Percentiles rank a stretch among this genome's conserved stretches.
Conservation (phyloP, 2,797 vertebrate genomes). For the Tadarida brasiliensis region DNA sequence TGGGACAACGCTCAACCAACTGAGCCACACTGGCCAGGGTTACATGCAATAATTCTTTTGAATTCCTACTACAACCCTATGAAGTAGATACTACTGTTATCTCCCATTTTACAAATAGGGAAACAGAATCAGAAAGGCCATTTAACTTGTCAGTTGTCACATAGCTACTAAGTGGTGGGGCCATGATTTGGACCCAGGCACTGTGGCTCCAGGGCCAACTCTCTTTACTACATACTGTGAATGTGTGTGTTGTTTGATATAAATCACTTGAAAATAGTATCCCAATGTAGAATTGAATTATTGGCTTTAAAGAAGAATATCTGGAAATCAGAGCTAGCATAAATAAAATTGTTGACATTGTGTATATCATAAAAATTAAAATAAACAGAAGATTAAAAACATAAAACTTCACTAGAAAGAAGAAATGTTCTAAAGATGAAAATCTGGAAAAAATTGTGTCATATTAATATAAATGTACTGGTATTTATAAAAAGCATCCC, state of each 20-base stretch:
- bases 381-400: constrained; percentile 61
- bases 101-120: constrained; percentile 10
- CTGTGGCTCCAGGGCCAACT: background rate
- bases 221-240: constrained; percentile 38
- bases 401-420: constrained; percentile 59
- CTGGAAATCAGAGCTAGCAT: constrained; percentile 35
- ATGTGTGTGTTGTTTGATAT: constrained; percentile 39
- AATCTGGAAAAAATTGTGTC: background rate
- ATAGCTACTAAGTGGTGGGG: background rate
- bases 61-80: constrained; percentile 8
- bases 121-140: constrained; percentile 9
- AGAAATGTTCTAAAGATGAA: constrained; percentile 52
- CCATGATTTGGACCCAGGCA: constrained; percentile 1
- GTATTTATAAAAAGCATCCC: constrained; percentile 59
- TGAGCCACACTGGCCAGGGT: background rate
- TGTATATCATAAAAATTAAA: constrained; percentile 55
- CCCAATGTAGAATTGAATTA: constrained; percentile 36
- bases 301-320: constrained; percentile 43
- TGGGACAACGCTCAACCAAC: background rate
- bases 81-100: constrained; percentile 28
- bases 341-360: constrained; percentile 35
- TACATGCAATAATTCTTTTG: constrained; percentile 44
- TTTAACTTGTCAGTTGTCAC: constrained; percentile 19
- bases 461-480: constrained; percentile 41
- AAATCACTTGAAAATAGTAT: constrained; percentile 54